Evolutionary conservation across 2,797 vertebrate species (phyloP), one percentile per base, ranked within the genome.

Genomic region (Sebastes taczanowskii): DNA sequence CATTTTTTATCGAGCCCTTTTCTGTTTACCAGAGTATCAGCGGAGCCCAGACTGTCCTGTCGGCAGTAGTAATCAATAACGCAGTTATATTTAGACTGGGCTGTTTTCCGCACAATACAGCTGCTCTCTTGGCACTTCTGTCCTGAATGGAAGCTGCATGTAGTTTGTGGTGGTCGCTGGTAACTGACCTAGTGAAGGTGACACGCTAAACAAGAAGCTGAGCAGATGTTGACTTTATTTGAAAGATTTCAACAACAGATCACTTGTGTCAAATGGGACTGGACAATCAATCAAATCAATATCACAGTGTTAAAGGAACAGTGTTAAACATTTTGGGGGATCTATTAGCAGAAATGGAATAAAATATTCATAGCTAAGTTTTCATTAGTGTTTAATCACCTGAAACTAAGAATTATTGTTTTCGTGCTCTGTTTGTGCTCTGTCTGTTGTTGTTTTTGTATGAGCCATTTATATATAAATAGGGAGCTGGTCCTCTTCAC

Each of bases 31-130:
- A 62, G 65, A 80, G 76, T 78, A 86, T 91, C 81, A 74, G 69
- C 52, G 70, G 68, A 75, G 76, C 71, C 32, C 5, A 20, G 35
- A 49, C 67, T 35, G 81, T 62, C 32, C 83, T 80, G 69, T 78
- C 23, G 27, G 61, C 78, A 81, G 79, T 74, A 84, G 84, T 83
- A 84, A 95, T 95, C 93, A 88, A 94, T 95, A 84, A 22, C 65
- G 80, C 64, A 29, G 79, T 91, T 95, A 94, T 86, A 86, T 92
- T 93, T 94, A 92, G 90, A 80, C 62, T 10, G 38, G 29, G 32
- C 23, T 77, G 23, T 56, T 88, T 85, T 85, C 60, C 71, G 61
- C 74, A 86, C 81, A 81, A 32, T 71, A 71, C 74, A 87, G 75
- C 81, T 65, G 78, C 85, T 84, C 85, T 77, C 63, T 74, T 74